Evolutionary conservation across 2,113 vertebrate genomes (phyloP).

Genomic region (Mobula birostris): DNA sequence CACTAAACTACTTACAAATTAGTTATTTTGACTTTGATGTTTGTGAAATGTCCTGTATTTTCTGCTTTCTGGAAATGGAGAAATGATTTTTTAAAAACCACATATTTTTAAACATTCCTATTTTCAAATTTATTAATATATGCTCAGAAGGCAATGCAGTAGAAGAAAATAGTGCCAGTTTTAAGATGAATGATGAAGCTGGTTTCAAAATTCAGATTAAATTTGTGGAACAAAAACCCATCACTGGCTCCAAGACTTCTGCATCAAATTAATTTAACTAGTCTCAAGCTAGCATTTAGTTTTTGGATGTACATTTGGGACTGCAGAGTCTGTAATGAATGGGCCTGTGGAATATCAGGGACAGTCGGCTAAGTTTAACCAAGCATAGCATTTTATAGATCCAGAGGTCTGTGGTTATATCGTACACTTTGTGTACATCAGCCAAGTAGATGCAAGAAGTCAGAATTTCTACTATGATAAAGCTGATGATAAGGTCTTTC

Average conservation of each 20-base stretch:
- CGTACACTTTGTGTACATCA: background rate
- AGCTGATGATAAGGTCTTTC: slow-evolving; percentile 20
- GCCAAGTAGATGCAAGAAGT: background rate
- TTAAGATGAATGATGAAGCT: background rate
- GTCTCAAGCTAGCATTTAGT: background rate
- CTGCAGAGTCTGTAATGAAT: background rate
- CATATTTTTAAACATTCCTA: background rate
- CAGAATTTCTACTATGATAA: background rate
- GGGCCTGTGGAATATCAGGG: background rate
- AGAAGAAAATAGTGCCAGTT: background rate
- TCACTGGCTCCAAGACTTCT: background rate
- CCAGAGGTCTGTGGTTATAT: too few species aligned
- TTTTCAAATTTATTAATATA: background rate
- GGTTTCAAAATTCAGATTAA: background rate
- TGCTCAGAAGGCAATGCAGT: background rate
- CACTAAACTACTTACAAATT: background rate
- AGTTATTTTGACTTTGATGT: background rate
- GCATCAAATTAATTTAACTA: background rate
- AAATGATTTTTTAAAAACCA: background rate
- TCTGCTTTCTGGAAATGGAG: background rate
- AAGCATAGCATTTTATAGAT: background rate
- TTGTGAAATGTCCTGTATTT: background rate
- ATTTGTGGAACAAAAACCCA: background rate
- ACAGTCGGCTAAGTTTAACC: background rate
- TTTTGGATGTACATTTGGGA: background rate